Conservation (phyloP, 2,888 invertebrate genomes). For the Stenurella melanura region DNA sequence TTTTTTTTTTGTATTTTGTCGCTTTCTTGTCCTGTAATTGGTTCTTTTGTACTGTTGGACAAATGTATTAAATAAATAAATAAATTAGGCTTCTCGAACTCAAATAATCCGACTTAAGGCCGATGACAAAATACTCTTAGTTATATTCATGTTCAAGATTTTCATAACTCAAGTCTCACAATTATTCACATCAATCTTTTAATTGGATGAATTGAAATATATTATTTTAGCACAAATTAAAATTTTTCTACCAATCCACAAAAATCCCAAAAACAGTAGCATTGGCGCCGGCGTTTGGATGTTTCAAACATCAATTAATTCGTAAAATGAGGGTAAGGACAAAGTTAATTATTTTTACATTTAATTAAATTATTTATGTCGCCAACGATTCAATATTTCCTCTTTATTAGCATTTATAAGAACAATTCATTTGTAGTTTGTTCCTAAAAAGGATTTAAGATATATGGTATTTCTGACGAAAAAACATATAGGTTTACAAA, state of each 20-base stretch:
- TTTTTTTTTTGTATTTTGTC: too few relatives aligned
- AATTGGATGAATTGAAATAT: background rate
- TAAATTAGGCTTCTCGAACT: too few relatives aligned
- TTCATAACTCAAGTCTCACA: too few relatives aligned
- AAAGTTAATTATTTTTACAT: background rate
- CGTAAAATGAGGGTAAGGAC: slow-evolving; percentile 71
- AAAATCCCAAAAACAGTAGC: slow-evolving; percentile 80
- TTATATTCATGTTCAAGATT: too few relatives aligned
- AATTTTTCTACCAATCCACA: slow-evolving; percentile 79
- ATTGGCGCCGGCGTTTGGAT: slow-evolving; percentile 82
- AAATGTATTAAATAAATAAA: too few relatives aligned
- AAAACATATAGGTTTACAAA: slow-evolving; percentile 81
- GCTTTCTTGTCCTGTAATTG: too few relatives aligned
- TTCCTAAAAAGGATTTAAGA: slow-evolving; percentile 67
- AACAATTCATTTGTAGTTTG: slow-evolving; percentile 64
- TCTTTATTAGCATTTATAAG: background rate
- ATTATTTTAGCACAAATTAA: slow-evolving; percentile 79
- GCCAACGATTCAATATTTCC: background rate
- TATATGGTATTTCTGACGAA: slow-evolving; percentile 80
- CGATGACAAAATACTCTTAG: too few relatives aligned
- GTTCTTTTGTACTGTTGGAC: too few relatives aligned
- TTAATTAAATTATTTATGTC: too few relatives aligned
- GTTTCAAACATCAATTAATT: slow-evolving; percentile 74
- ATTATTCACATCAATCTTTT: too few relatives aligned
- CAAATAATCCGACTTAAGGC: too few relatives aligned